These are phyloP conservation scores for Hemithea aestivaria DNA, from an alignment of 2,888 invertebrate genomes.

Conservation along the genomic window DNA sequence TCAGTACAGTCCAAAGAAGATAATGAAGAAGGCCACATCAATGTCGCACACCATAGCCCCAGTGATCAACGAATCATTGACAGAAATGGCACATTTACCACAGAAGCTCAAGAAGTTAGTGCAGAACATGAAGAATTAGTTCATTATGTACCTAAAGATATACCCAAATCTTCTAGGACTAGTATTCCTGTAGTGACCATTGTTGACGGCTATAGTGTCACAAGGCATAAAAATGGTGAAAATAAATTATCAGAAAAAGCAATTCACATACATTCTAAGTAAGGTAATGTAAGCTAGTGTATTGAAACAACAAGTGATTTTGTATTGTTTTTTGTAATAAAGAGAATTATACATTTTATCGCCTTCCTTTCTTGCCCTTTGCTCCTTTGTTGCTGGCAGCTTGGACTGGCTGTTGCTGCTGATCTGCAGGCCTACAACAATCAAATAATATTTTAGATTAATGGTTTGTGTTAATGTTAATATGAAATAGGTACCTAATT, in stretches of 20 bases:
- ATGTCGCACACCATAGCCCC: conserved; percentile 57
- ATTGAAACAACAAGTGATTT: conserved; percentile 27
- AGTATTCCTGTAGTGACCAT: conserved; percentile 54
- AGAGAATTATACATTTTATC: conserved; percentile 41
- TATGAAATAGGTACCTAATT: too few species aligned
- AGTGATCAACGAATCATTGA: conserved; percentile 60
- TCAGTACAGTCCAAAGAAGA: conserved; percentile 49
- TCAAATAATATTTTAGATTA: too few species aligned
- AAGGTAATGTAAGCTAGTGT: conserved; percentile 18
- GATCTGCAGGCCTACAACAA: conserved; percentile 65
- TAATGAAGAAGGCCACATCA: conserved; percentile 52
- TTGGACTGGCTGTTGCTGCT: conserved; percentile 62
- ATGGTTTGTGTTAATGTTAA: too few species aligned
- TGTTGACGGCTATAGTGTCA: conserved; percentile 68
- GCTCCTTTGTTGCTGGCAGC: conserved; percentile 50
- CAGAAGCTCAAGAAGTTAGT: conserved; percentile 63
- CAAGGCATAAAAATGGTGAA: conserved; percentile 64
- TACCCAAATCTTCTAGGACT: conserved; percentile 32
- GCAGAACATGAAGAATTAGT: conserved; percentile 58
- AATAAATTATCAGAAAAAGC: conserved; percentile 58
- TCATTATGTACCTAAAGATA: conserved; percentile 16
- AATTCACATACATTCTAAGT: conserved; percentile 47
- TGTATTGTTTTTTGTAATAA: conserved; percentile 25
- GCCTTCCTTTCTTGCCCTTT: conserved; percentile 72
- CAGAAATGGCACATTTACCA: conserved; percentile 61